phyloP scores from a whole-genome alignment of 2,797 vertebrate genomes.

The Enteromius argenteus region DNA sequence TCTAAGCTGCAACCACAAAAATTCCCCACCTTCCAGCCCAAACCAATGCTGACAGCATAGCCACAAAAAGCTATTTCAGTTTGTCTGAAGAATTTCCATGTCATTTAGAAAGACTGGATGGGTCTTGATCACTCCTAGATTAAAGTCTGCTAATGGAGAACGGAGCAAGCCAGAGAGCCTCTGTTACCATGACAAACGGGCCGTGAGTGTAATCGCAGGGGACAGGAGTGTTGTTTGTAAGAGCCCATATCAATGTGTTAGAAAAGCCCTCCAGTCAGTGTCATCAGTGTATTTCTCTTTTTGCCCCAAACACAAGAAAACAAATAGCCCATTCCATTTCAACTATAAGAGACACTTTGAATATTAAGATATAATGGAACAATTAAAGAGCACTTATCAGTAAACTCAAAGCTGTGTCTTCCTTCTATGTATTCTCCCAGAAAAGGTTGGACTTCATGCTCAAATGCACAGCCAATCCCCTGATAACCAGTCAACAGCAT shows the following conservation, averaged over 20 bases:
- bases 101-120: slow-evolving; percentile 73
- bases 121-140: slow-evolving; percentile 69
- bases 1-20: slow-evolving; percentile 1
- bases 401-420: slow-evolving; percentile 35
- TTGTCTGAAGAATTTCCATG: slow-evolving; percentile 74
- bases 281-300: slow-evolving; percentile 45
- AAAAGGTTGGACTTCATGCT: slow-evolving; percentile 60
- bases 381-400: slow-evolving; percentile 42
- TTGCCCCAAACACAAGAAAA: slow-evolving; percentile 4
- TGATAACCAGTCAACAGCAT: slow-evolving; percentile 68
- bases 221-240: slow-evolving; percentile 49
- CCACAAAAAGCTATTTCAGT: slow-evolving; percentile 71
- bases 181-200: slow-evolving; percentile 31
- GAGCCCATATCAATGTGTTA: slow-evolving; percentile 34
- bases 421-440: slow-evolving; percentile 55
- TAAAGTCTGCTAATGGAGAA: slow-evolving; percentile 52
- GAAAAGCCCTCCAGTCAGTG: slow-evolving; percentile 33
- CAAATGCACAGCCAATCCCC: slow-evolving; percentile 62
- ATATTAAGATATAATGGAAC: slow-evolving; percentile 66
- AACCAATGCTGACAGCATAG: slow-evolving; percentile 74
- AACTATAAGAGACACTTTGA: slow-evolving; percentile 50
- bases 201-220: slow-evolving; percentile 39
- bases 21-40: not conserved
- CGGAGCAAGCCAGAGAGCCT: slow-evolving; percentile 19
- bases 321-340: slow-evolving; percentile 33